phyloP scores from a whole-genome alignment of 92 coral and sea anemone species.

The Epizoanthus stellaris region DNA sequence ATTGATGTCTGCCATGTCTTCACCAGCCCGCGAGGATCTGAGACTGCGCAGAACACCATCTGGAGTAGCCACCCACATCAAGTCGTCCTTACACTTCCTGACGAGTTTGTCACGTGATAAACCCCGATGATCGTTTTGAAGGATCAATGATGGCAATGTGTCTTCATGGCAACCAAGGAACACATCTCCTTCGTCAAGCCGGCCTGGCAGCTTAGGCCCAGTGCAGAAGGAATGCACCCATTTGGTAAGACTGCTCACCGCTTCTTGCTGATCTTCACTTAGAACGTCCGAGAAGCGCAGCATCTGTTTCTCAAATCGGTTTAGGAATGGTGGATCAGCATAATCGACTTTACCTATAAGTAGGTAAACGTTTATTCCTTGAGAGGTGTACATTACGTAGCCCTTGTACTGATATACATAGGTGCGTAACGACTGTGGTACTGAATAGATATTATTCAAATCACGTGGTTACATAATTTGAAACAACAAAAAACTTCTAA shows the following conservation, averaged over 20 bases:
- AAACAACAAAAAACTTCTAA: neutral
- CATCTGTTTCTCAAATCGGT: conserved; percentile 58
- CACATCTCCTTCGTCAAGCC: conserved; percentile 41
- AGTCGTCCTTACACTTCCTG: conserved; percentile 45
- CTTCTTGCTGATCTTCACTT: conserved; percentile 24
- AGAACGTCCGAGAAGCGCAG: conserved; percentile 55
- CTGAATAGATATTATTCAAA: too few species aligned
- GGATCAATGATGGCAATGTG: conserved; percentile 49
- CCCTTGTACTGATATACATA: too few species aligned
- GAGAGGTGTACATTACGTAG: too few species aligned
- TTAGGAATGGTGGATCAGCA: conserved; percentile 60
- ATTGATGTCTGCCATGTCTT: conserved; percentile 31
- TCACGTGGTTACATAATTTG: too few species aligned
- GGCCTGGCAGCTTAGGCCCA: conserved; percentile 26
- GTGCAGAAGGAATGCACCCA: conserved; percentile 45
- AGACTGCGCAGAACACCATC: conserved; percentile 57
- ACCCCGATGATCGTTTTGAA: conserved; percentile 7
- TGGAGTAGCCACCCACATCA: conserved; percentile 51
- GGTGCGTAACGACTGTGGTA: too few species aligned
- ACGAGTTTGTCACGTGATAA: conserved; percentile 3
- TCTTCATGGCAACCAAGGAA: conserved; percentile 50
- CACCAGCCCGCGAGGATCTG: conserved; percentile 19
- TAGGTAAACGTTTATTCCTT: neutral
- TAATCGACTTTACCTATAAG: conserved; percentile 48
- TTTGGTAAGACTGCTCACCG: conserved; percentile 22